Conservation (phyloP, 1,140 invertebrate genomes). For the Schlechtendalia chinensis region DNA sequence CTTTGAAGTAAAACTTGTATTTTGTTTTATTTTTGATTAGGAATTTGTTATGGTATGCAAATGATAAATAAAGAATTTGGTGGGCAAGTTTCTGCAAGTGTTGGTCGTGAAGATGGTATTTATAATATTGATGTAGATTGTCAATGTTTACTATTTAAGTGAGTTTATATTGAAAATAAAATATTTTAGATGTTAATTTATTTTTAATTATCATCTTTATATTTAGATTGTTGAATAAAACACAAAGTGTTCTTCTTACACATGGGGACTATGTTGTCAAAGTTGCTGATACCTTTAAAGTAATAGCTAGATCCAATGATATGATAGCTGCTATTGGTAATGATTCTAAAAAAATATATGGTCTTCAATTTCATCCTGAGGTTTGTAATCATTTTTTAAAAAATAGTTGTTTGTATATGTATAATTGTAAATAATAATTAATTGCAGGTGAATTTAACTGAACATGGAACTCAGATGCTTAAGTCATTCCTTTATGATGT, state of each 20-base stretch:
- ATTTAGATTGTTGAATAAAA: slow-evolving; percentile 77
- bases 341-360: slow-evolving; percentile 88
- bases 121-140: slow-evolving; percentile 85
- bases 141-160: slow-evolving; percentile 90
- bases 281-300: slow-evolving; percentile 81
- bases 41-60: slow-evolving; percentile 99
- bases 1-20: slow-evolving; percentile 44
- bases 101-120: slow-evolving; percentile 92
- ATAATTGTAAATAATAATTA: not conserved
- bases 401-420: not conserved
- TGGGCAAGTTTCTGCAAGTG: slow-evolving; percentile 84
- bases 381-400: slow-evolving; percentile 54
- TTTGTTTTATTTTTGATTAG: slow-evolving; percentile 56
- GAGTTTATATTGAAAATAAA: slow-evolving; percentile 57
- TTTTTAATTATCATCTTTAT: slow-evolving; percentile 24
- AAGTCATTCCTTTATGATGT: slow-evolving; percentile 94
- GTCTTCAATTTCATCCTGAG: slow-evolving; percentile 97
- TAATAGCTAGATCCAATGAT: slow-evolving; percentile 79
- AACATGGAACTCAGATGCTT: slow-evolving; percentile 87
- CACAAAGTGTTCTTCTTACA: slow-evolving; percentile 88
- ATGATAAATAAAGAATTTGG: slow-evolving; percentile 98
- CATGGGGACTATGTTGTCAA: slow-evolving; percentile 95
- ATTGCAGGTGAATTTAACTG: slow-evolving; percentile 81
- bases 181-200: not conserved
- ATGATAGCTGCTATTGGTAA: slow-evolving; percentile 88